Percentiles rank a stretch among this genome's conserved stretches.
Evolutionary conservation across 2,888 invertebrate genomes (phyloP).

Genomic region (Rhodophaea formosa): DNA sequence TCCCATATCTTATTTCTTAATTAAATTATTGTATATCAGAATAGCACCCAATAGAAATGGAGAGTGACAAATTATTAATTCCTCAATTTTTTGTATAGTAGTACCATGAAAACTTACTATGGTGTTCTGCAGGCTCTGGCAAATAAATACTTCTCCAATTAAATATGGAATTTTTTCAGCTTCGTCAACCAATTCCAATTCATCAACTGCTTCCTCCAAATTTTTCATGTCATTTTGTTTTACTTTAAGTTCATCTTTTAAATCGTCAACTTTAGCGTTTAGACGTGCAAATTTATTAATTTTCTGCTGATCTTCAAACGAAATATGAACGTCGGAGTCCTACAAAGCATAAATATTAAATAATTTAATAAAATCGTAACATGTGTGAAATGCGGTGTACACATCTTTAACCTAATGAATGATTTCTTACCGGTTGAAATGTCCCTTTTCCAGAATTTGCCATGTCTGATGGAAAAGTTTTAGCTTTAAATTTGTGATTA

Average conservation of each 20-base stretch:
- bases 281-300: slow-evolving; percentile 97
- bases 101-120: slow-evolving; percentile 73
- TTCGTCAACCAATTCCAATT: slow-evolving; percentile 90
- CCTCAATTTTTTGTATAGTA: not conserved
- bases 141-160: slow-evolving; percentile 94
- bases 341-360: slow-evolving; percentile 42
- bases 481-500: not conserved
- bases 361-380: slow-evolving; percentile 11
- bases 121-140: slow-evolving; percentile 88
- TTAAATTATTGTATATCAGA: too few species aligned
- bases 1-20: too few species aligned
- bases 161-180: slow-evolving; percentile 89
- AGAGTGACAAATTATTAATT: too few species aligned
- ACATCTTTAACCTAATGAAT: not conserved
- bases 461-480: slow-evolving; percentile 38
- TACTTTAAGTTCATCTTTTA: slow-evolving; percentile 91
- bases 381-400: not conserved
- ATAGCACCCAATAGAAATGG: too few species aligned
- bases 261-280: slow-evolving; percentile 95
- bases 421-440: slow-evolving; percentile 84
- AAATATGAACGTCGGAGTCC: slow-evolving; percentile 96
- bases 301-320: slow-evolving; percentile 97
- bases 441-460: slow-evolving; percentile 82
- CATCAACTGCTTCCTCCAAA: slow-evolving; percentile 95
- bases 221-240: slow-evolving; percentile 96